Base-by-base conservation (phyloP, 2,888 invertebrate species). In the Idaea biselata region DNA sequence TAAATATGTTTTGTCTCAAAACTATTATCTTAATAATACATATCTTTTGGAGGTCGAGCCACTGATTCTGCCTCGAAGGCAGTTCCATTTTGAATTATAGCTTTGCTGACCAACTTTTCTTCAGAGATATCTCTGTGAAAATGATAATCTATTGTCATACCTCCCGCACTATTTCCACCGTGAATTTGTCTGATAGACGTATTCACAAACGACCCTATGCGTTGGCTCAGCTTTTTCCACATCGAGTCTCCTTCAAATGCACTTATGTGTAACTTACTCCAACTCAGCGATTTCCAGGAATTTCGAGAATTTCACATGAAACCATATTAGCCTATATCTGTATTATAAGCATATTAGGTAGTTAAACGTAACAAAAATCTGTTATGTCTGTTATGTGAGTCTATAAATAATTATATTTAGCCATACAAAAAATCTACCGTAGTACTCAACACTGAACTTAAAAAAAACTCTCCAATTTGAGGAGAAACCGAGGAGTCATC, bases 81-180 rank as follows among this genome's bases (percentile, higher is more conserved):
- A 6, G 77, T 74, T 7, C 84, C 83, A 60, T 82, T 84, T 68
- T 80, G 75, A 25, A 82, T 59, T 25, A 84, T 81, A 0, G 66
- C 77, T 60, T 76, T 76, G 60, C 81, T 67, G 56, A 79, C 83
- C 17, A 83, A 61, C 14, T 68, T 72, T 18, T 32, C 32, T 32
- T 60, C 63, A 16, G 81, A 76, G 53, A 75, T 71, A 31, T 65
- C 64, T 0, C 78, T 32, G 11, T 32, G 32, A 11, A 84, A 54
- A 58, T 84, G 86, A 3, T 79, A 78, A 53, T 86, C 85, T 1
- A 79, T 71, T 0, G 85, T 82, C 6, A 69, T 73, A 0, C 73
- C 76, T 0, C 87, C 88, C 16, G 87, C 86, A 58, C 87, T 88
- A 25, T 79, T 72, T 0, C 88, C 88, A 62, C 76, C 76, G 85